Base-by-base conservation (phyloP, 2,888 invertebrate genomes). In the Ormyrus labotus region DNA sequence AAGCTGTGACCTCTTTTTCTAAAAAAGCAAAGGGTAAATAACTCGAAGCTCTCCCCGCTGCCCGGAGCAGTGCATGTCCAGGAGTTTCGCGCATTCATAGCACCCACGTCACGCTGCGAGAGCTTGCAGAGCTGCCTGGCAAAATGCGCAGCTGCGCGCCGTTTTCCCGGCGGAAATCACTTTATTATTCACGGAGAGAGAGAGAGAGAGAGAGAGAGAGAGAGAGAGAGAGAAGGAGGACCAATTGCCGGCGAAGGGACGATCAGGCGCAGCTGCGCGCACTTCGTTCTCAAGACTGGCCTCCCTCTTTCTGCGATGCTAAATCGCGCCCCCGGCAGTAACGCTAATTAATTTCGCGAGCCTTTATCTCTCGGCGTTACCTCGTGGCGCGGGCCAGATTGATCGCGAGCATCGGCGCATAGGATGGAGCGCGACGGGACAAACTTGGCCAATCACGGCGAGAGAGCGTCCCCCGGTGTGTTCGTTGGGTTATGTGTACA, bases 141-240 rank as follows among this genome's bases (percentile, higher is more conserved):
- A 57, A 47, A 55, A 11, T 19, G 45, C 71, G 51, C 51, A 70
- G 48, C 58, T 65, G 65, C 19, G 45, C 71, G 51, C 51, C 58
- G 48, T 47, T 65, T 48, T 45, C 13, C 13, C 13, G 67, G 50
- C 53, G 83, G 78, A 82, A 85, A 87, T 85, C 86, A 86, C 85
- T 86, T 87, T 86, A 86, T 87, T 87, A 87, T 87, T 85, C 85
- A 78, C 80, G 6, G 58, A 78, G 11, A 11, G 58, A 57, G 50
- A 1, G 47, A 10, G 48, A 60, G 57, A 45, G 73, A n/a, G n/a
- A n/a, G 55, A n/a, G 13, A 47, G 55, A 11, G n/a, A 60, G n/a
- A 61, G 13, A 47, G 64, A 55, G 47, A 10, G 48, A 60, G 57
- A 45, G 73, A n/a, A 11, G 34, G 76, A 45, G 9, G 64, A 82